phyloP scores from a whole-genome alignment of 2,113 vertebrate species.

The Platysternon megacephalum region DNA sequence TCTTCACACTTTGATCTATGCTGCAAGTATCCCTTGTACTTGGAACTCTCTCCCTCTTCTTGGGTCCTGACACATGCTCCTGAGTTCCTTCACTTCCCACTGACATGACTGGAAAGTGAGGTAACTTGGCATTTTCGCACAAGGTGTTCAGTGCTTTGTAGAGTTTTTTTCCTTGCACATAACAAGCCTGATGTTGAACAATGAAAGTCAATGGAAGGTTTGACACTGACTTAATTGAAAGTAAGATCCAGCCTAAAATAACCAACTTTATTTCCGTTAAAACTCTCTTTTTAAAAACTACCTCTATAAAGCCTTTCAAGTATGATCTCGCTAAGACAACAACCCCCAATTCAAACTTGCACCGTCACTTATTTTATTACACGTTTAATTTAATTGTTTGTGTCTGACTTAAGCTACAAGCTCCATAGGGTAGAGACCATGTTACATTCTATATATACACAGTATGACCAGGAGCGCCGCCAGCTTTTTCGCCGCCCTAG shows the following conservation, averaged over 20 bases:
- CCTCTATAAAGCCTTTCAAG: background rate
- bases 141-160: background rate
- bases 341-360: background rate
- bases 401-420: background rate
- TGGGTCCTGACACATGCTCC: background rate
- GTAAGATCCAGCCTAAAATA: background rate
- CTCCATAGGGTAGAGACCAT: background rate
- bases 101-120: slow-evolving; percentile 30
- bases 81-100: background rate
- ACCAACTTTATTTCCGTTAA: background rate
- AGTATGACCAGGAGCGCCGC: no score
- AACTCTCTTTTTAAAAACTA: background rate
- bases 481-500: no score
- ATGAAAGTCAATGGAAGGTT: slow-evolving; percentile 7
- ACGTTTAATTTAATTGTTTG: background rate
- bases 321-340: background rate
- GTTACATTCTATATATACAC: background rate
- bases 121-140: slow-evolving; percentile 9
- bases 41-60: background rate
- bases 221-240: background rate
- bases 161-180: background rate
- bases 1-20: background rate
- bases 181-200: background rate
- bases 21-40: background rate
- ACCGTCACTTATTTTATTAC: background rate